Percentiles rank a stretch among this genome's conserved stretches.
Evolutionary conservation across 2,113 vertebrate species (phyloP).

Genomic region (Thomomys bottae): DNA sequence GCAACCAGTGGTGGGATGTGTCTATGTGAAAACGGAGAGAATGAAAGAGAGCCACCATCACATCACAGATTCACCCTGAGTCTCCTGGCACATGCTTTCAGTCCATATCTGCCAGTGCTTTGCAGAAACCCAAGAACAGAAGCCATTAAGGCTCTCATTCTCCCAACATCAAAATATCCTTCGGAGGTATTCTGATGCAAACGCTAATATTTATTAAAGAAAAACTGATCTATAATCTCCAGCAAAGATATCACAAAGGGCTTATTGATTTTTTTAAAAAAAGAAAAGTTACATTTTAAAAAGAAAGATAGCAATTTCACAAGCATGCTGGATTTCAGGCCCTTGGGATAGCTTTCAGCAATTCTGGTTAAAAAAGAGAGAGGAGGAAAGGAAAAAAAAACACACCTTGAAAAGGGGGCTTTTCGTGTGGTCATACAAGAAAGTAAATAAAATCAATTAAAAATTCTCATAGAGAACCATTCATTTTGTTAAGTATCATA

Average conservation of each 20-base stretch:
- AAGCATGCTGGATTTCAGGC: conserved; percentile 47
- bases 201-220: conserved; percentile 54
- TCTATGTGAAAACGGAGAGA: not conserved
- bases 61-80: not conserved
- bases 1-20: not conserved
- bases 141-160: not conserved
- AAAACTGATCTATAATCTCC: conserved; percentile 50
- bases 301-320: conserved; percentile 64
- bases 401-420: conserved; percentile 23
- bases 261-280: conserved; percentile 62
- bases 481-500: conserved; percentile 62
- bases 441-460: conserved; percentile 70
- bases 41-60: not conserved
- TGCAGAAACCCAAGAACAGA: not conserved
- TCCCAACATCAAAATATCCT: not conserved
- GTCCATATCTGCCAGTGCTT: not conserved
- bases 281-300: conserved; percentile 67
- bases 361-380: conserved; percentile 7
- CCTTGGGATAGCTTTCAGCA: conserved; percentile 45
- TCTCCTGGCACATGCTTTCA: not conserved
- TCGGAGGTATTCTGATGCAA: not conserved
- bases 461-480: conserved; percentile 62
- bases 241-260: conserved; percentile 57
- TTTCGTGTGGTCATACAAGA: conserved; percentile 62
- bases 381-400: not conserved